Percentiles rank a stretch among this genome's conserved stretches.
phyloP scores from a whole-genome alignment of 2,888 invertebrate species.

The Chrysina gloriosa region DNA sequence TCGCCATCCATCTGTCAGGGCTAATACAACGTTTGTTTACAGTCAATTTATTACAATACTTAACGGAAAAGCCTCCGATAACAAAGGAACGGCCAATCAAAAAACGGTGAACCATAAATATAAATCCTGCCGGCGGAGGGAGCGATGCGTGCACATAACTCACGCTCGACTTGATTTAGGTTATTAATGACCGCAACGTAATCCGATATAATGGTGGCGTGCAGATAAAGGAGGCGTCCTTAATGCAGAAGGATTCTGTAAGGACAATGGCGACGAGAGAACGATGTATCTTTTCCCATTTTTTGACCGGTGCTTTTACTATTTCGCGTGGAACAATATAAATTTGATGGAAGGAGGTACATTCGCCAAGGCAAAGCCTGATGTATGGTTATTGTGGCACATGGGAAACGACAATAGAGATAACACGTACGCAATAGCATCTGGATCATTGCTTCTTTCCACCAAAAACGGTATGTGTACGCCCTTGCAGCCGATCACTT shows the following conservation, averaged over 20 bases:
- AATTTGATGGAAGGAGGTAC: background rate
- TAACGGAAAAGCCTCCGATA: conserved; percentile 35
- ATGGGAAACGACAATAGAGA: no score
- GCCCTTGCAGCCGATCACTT: no score
- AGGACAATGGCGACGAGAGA: conserved; percentile 37
- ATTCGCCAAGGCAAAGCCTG: background rate
- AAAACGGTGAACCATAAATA: conserved; percentile 48
- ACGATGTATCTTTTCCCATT: background rate
- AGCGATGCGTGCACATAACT: conserved; percentile 50
- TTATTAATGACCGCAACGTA: conserved; percentile 51
- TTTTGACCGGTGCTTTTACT: conserved; percentile 27
- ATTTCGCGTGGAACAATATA: background rate
- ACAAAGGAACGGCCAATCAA: conserved; percentile 39
- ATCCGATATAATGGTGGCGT: conserved; percentile 52
- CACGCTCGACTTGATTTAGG: conserved; percentile 45
- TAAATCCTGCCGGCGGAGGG: conserved; percentile 43
- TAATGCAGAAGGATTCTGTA: conserved; percentile 52
- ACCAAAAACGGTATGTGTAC: no score
- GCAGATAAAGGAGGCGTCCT: conserved; percentile 51
- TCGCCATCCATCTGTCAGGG: conserved; percentile 37
- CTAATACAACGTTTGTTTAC: conserved; percentile 40
- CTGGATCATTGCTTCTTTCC: no score
- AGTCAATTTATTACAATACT: conserved; percentile 39
- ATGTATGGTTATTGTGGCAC: no score
- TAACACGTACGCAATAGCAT: no score